A percentile compares a stretch with the other conserved stretches of the same genome.
These are phyloP conservation scores for Drosophila austrosaltans DNA, from an alignment of 2,888 invertebrate genomes.

Conservation along the genomic window DNA sequence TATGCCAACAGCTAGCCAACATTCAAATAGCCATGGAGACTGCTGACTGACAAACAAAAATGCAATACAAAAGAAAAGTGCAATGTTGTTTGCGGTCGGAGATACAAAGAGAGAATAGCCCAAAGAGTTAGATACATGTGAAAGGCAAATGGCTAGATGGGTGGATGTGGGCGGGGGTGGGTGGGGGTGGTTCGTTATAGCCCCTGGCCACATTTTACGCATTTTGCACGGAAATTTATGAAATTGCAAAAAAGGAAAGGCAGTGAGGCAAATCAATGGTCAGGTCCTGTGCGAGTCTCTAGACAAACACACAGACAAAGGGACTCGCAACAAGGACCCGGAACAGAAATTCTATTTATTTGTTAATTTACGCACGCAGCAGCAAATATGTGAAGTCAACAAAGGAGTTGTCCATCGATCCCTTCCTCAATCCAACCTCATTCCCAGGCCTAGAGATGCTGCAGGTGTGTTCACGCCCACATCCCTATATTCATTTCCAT, in stretches of 20 bases:
- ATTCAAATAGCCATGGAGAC: conserved; percentile 16
- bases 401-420: conserved; percentile 30
- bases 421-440: conserved; percentile 3
- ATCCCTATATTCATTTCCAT: not conserved
- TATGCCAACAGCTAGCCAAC: conserved; percentile 11
- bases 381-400: conserved; percentile 72
- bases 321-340: conserved; percentile 26
- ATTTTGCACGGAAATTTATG: conserved; percentile 68
- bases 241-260: conserved; percentile 59
- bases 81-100: conserved; percentile 65
- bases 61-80: conserved; percentile 52
- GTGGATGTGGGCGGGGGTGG: not conserved
- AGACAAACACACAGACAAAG: conserved; percentile 40
- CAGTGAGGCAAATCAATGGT: conserved; percentile 57
- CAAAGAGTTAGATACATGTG: conserved; percentile 27
- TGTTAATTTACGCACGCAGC: conserved; percentile 75
- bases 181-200: not conserved
- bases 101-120: conserved; percentile 45
- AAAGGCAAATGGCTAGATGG: conserved; percentile 18
- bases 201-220: conserved; percentile 66
- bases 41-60: conserved; percentile 14
- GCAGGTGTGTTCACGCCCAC: conserved; percentile 34
- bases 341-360: conserved; percentile 71
- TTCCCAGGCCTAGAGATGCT: conserved; percentile 1
- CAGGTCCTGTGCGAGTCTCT: conserved; percentile 13